Evolutionary conservation across 2,888 invertebrate genomes (phyloP).

Genomic region (Villa cingulata): DNA sequence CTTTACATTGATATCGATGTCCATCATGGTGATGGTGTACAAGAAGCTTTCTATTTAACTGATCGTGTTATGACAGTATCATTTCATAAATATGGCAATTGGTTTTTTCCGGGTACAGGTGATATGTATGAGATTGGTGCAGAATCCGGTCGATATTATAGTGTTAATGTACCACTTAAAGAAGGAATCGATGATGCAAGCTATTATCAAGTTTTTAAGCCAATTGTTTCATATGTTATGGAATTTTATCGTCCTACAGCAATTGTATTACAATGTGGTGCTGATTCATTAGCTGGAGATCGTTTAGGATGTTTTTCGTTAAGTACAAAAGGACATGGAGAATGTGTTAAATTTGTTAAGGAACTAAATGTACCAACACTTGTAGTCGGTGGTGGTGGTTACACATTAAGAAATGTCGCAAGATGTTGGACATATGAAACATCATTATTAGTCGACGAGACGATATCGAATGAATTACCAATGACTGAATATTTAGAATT

Average conservation of each 20-base stretch:
- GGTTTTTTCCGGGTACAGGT: conserved; percentile 96
- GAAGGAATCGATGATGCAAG: conserved; percentile 95
- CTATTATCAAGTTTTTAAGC: conserved; percentile 87
- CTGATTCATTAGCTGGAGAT: conserved; percentile 94
- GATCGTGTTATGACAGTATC: conserved; percentile 99
- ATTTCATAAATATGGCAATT: conserved; percentile 96
- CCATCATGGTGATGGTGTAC: conserved; percentile 88
- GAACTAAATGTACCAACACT: conserved; percentile 82
- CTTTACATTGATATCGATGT: conserved; percentile 98
- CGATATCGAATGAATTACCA: conserved; percentile 87
- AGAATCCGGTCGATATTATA: conserved; percentile 90
- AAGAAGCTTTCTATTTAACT: conserved; percentile 94
- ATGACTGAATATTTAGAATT: conserved; percentile 93
- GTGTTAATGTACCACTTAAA: conserved; percentile 94
- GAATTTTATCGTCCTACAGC: conserved; percentile 93
- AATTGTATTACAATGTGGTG: conserved; percentile 95
- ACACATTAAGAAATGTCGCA: conserved; percentile 92
- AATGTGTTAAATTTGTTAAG: conserved; percentile 94
- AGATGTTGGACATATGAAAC: conserved; percentile 99
- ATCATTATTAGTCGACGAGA: conserved; percentile 80
- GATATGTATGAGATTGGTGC: conserved; percentile 98
- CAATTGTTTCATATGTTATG: conserved; percentile 86
- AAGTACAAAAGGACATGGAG: conserved; percentile 89
- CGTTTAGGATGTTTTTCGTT: conserved; percentile 90
- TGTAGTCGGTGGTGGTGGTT: conserved; percentile 72